Percentiles rank a stretch among this genome's conserved stretches.
Evolutionary conservation across 1,140 invertebrate species (phyloP).

Genomic region (Archegozetes longisetosus): DNA sequence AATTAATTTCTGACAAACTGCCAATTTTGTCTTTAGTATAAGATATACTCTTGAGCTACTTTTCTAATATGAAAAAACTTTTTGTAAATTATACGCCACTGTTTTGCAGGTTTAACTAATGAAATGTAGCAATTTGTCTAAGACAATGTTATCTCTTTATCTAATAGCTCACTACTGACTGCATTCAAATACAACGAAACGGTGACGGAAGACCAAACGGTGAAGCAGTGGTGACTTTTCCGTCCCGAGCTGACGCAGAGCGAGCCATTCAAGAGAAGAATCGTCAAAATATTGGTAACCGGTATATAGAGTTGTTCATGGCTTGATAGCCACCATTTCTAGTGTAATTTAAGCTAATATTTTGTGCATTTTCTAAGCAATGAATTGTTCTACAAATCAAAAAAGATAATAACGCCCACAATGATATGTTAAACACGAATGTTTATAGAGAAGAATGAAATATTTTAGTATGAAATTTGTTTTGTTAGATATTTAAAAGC

Average conservation of each 20-base stretch:
- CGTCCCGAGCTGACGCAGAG: constrained; percentile 38
- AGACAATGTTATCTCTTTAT: no score
- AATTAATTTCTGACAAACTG: no score
- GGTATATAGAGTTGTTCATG: constrained; percentile 39
- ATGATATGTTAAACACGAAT: neutral
- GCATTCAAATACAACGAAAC: constrained; percentile 25
- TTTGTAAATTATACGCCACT: no score
- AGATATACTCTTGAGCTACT: no score
- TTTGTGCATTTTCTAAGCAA: no score
- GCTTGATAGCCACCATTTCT: constrained; percentile 18
- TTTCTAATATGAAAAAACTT: no score
- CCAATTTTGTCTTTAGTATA: no score
- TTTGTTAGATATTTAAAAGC: neutral
- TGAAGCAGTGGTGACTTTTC: constrained; percentile 38
- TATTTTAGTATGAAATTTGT: neutral
- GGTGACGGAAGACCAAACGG: constrained; percentile 35
- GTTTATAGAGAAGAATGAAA: neutral
- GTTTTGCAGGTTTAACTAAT: no score
- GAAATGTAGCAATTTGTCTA: no score
- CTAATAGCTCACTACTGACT: constrained; percentile 32
- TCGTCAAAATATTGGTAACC: constrained; percentile 39
- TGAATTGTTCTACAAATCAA: neutral
- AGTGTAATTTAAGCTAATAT: no score
- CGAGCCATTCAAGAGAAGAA: constrained; percentile 36
- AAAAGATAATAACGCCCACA: neutral